phyloP scores from a whole-genome alignment of 1,140 invertebrate genomes.

The Dinoponera quadriceps region DNA sequence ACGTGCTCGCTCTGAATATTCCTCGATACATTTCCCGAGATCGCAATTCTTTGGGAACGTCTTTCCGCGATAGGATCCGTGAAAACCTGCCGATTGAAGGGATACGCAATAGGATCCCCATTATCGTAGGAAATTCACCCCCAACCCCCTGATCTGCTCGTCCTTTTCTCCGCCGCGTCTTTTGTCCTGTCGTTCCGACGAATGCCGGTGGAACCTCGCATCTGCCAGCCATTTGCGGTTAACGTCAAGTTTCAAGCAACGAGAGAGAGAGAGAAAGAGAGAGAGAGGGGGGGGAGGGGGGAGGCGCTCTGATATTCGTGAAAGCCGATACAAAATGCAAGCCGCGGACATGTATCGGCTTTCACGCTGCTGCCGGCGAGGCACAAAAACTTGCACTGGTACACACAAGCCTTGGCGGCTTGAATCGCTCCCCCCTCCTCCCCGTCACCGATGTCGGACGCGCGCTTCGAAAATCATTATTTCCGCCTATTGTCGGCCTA shows the following conservation, averaged over 20 bases:
- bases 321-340: slow-evolving; percentile 66
- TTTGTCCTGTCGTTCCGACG: slow-evolving; percentile 39
- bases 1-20: no score
- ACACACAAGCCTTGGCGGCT: slow-evolving; percentile 5
- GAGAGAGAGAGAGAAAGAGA: no score
- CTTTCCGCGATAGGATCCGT: slow-evolving; percentile 38
- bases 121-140: slow-evolving; percentile 49
- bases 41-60: slow-evolving; percentile 39
- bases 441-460: slow-evolving; percentile 15
- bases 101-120: slow-evolving; percentile 53
- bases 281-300: no score
- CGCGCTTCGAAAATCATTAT: background rate
- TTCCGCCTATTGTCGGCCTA: background rate
- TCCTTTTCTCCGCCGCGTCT: slow-evolving; percentile 29
- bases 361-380: slow-evolving; percentile 36
- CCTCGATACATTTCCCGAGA: background rate
- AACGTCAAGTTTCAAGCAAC: slow-evolving; percentile 56
- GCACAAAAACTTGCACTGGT: slow-evolving; percentile 50
- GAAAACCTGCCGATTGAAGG: slow-evolving; percentile 46
- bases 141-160: background rate
- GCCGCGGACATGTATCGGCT: slow-evolving; percentile 59
- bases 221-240: slow-evolving; percentile 67
- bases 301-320: slow-evolving; percentile 56
- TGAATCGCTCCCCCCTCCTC: background rate
- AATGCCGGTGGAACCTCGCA: slow-evolving; percentile 45